Base-by-base conservation (phyloP, 2,888 invertebrate species). In the Cataglyphis rosenhaueri region DNA sequence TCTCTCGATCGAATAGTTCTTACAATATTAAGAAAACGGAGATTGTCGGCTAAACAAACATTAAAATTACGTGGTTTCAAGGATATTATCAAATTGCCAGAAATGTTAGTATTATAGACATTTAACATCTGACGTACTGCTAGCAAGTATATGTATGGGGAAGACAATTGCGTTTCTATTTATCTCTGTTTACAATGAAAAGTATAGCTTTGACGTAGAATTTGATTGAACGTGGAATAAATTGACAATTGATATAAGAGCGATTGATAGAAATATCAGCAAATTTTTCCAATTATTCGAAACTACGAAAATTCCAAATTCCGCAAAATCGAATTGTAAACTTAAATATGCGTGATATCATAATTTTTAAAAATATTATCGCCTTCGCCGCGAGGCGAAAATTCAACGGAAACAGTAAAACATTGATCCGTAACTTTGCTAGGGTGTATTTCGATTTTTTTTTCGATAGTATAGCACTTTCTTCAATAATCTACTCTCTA, bases 381-480 rank as follows among this genome's bases (percentile, higher is more conserved):
- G 25, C 10, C 62, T 70, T 10, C 59, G 32, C 32, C 70, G 70
- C 55, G 84, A 62, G 57, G 66, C 44, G 44, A 52, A 52, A 52
- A 84, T 64, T 82, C 75, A 68, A 10, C 48, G 65, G 21, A 82
- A 88, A 84, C 21, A 81, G 83, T 82, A 81, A 81, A 73, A 82
- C 52, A 76, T 73, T 35, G 81, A 73, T 84, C 85, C 64, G 86
- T n/a, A 75, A 64, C 75, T 79, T 84, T n/a, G 64, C 65, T 85
- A 85, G 18, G 8, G 55, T 84, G 73, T 81, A 84, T 38, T 57
- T 74, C 84, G 83, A 88, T 86, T 85, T 79, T 84, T 55, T 41
- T 75, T 35, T 85, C 65, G 81, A 86, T 87, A 89, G 84, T 79
- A 73, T 91, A 92, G 88, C 92, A 92, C 91, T 92, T 92, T 89